A percentile compares a stretch with the other conserved stretches of the same genome.
phyloP scores from a whole-genome alignment of 2,113 vertebrate genomes.

The Otocyon megalotis region DNA sequence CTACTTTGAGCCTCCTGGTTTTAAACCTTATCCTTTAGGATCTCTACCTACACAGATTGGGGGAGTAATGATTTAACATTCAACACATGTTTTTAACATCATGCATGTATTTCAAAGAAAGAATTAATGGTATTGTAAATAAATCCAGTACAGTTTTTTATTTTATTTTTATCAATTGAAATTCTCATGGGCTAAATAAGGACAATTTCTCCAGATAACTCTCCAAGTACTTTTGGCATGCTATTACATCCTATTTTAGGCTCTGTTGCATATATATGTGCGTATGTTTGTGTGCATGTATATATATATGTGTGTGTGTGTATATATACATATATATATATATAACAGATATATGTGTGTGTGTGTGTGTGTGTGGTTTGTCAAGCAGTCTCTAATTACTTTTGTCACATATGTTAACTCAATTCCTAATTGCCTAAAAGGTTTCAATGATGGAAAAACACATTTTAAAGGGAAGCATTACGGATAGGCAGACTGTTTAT shows the following conservation, averaged over 20 bases:
- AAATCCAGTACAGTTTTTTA: constrained; percentile 32
- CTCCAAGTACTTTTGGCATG: constrained; percentile 49
- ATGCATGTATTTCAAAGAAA: not conserved
- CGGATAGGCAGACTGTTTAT: constrained; percentile 55
- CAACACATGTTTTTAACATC: not conserved
- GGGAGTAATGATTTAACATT: not conserved
- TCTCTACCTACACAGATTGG: not conserved
- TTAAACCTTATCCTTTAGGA: not conserved
- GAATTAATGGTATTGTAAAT: not conserved
- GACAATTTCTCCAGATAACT: constrained; percentile 58
- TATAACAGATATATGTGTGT: too few relatives aligned
- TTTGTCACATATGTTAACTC: constrained; percentile 72
- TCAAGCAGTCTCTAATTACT: constrained; percentile 50
- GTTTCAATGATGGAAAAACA: constrained; percentile 62
- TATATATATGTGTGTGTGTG: not conserved
- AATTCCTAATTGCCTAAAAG: constrained; percentile 62
- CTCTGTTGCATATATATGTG: not conserved
- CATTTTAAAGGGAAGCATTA: constrained; percentile 63
- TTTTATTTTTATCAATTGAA: constrained; percentile 47
- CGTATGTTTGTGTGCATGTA: not conserved
- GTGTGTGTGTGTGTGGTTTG: not conserved
- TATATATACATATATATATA: too few relatives aligned
- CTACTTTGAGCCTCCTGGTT: not conserved
- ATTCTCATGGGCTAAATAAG: not conserved
- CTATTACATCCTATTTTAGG: constrained; percentile 59